phyloP scores from a whole-genome alignment of 2,797 vertebrate genomes.

The Saxicola maurus region DNA sequence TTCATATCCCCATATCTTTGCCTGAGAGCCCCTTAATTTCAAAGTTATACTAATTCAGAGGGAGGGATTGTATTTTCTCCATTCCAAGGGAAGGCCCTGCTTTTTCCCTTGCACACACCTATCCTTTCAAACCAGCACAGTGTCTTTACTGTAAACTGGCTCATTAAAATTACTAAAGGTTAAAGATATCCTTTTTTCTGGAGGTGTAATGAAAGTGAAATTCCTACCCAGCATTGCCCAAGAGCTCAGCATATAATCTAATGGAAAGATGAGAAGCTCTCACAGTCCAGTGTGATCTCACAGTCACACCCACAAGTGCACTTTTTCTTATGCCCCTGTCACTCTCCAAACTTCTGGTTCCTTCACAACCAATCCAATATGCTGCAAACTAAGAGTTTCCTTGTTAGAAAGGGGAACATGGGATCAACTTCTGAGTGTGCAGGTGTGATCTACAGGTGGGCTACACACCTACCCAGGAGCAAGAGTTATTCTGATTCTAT shows the following conservation, averaged over 20 bases:
- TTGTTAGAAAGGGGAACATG: not conserved
- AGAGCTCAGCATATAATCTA: not conserved
- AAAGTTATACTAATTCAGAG: no score
- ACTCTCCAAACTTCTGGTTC: not conserved
- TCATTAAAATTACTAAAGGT: not conserved
- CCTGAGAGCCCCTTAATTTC: no score
- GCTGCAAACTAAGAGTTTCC: not conserved
- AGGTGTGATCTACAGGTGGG: not conserved
- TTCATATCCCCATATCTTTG: no score
- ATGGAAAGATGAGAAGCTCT: not conserved
- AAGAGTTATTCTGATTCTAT: not conserved
- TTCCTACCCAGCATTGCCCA: not conserved
- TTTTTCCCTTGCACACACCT: no score
- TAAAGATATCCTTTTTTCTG: not conserved
- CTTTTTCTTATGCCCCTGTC: not conserved
- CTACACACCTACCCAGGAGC: not conserved
- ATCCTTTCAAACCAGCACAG: no score
- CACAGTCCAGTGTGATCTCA: not conserved
- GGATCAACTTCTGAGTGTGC: not conserved
- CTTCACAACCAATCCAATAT: not conserved
- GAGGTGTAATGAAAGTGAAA: not conserved
- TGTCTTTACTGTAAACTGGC: not conserved
- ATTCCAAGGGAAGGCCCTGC: no score
- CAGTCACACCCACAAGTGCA: accelerated
- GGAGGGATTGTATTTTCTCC: no score